Base-by-base conservation (phyloP, 2,888 invertebrate genomes). In the Tiphia femorata region DNA sequence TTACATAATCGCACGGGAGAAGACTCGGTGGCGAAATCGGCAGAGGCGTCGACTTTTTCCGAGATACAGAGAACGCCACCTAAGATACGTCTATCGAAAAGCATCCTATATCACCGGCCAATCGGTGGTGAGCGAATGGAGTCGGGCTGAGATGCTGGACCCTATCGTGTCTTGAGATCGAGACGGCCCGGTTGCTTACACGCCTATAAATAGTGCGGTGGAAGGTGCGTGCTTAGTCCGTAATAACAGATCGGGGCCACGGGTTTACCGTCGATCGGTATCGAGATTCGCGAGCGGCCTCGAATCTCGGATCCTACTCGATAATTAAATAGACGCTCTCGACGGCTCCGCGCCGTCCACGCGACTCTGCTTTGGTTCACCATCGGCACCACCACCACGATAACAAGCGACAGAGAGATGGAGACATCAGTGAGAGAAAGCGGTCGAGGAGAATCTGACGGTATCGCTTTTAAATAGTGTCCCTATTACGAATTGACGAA, bases 231-330 rank as follows among this genome's bases (percentile, higher is more conserved):
- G 12, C 16, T 16, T 23, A 14, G 27, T 40, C 44, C 58, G 58
- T 76, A 75, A 75, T 74, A 76, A 75, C 71, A 71, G 68, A 74
- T 74, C 64, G 52, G 41, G n/a, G 43, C 58, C 53, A 56, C 56
- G 38, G 60, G 53, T 58, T 67, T 64, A 62, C 60, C 63, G 55
- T 63, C 67, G 73, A 73, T 75, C 57, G 35, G 47, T 60, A 65
- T 65, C 60, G 52, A 48, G 51, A 50, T 63, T 52, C 59, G 49
- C 58, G 49, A n/a, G 46, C 49, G 61, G 27, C 43, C 37, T n/a
- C 49, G 55, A 41, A 53, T 57, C 59, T 54, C 62, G 73, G n/a
- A 73, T 73, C 67, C 46, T 44, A 52, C 49, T n/a, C 60, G 69
- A 72, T 67, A 72, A 70, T 72, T 72, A 72, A 70, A 72, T 70